Conservation (phyloP, 2,113 vertebrate genomes). For the Azemiops feae region DNA sequence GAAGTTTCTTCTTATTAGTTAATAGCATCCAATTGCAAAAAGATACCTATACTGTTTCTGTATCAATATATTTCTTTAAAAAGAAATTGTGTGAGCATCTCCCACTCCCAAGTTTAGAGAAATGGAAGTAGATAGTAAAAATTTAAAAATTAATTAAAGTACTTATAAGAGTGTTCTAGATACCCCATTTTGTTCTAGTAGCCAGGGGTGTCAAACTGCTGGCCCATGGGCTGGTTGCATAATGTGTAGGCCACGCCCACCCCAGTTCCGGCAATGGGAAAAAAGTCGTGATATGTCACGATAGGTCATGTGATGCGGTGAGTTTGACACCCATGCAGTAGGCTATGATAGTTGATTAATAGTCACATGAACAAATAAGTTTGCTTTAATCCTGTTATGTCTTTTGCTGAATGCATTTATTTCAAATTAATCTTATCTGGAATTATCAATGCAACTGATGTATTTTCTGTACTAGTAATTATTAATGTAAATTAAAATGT, state of each 20-base stretch:
- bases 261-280: too few relatives aligned
- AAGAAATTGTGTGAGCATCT: not conserved
- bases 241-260: too few relatives aligned
- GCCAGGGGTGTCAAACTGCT: not conserved
- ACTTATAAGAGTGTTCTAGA: not conserved
- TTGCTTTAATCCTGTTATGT: slow-evolving; percentile 12
- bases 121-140: not conserved
- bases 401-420: not conserved
- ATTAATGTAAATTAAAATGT: not conserved
- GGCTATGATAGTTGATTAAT: slow-evolving; percentile 4
- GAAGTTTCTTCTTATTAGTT: not conserved
- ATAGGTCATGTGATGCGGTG: too few relatives aligned
- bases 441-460: not conserved
- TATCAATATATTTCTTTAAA: not conserved
- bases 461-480: not conserved
- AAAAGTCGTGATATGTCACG: too few relatives aligned
- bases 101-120: not conserved
- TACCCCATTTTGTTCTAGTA: not conserved
- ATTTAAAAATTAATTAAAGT: not conserved
- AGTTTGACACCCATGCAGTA: not conserved
- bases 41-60: slow-evolving; percentile 1
- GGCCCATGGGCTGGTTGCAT: too few relatives aligned
- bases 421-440: not conserved
- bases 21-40: not conserved
- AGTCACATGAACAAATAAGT: not conserved